phyloP scores from a whole-genome alignment of 2,888 invertebrate genomes.

The Leucoma salicis region DNA sequence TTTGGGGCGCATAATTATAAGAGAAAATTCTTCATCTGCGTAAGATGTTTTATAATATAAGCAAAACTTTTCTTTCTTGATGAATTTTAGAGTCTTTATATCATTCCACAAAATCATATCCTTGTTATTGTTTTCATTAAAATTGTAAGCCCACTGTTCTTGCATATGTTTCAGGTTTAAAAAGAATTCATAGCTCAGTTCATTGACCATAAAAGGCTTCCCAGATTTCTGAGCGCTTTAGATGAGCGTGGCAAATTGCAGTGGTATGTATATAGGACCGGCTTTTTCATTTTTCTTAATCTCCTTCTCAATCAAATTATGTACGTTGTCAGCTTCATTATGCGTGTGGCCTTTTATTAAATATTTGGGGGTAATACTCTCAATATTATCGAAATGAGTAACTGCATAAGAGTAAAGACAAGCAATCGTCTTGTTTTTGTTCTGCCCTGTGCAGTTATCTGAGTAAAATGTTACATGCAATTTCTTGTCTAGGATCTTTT shows the following conservation, averaged over 20 bases:
- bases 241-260: constrained; percentile 8
- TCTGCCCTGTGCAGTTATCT: constrained; percentile 2
- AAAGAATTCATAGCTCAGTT: constrained; percentile 7
- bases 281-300: constrained; percentile 32
- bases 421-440: constrained; percentile 2
- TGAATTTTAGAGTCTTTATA: neutral
- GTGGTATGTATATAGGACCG: constrained; percentile 26
- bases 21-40: neutral
- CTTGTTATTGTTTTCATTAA: constrained; percentile 3
- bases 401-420: constrained; percentile 3
- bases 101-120: neutral
- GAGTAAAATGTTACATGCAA: too few relatives aligned
- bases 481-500: constrained; percentile 1
- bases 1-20: neutral
- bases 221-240: constrained; percentile 6
- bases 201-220: constrained; percentile 8
- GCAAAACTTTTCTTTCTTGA: neutral
- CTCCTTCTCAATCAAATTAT: constrained; percentile 39
- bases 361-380: constrained; percentile 3
- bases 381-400: constrained; percentile 2
- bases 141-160: constrained; percentile 6
- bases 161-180: constrained; percentile 2
- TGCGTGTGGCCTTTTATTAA: constrained; percentile 4
- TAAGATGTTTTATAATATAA: neutral
- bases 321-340: constrained; percentile 17